A percentile compares a stretch with the other conserved stretches of the same genome.
These are phyloP conservation scores for Odobenus rosmarus DNA, from an alignment of 2,113 vertebrate species.

Conservation along the genomic window DNA sequence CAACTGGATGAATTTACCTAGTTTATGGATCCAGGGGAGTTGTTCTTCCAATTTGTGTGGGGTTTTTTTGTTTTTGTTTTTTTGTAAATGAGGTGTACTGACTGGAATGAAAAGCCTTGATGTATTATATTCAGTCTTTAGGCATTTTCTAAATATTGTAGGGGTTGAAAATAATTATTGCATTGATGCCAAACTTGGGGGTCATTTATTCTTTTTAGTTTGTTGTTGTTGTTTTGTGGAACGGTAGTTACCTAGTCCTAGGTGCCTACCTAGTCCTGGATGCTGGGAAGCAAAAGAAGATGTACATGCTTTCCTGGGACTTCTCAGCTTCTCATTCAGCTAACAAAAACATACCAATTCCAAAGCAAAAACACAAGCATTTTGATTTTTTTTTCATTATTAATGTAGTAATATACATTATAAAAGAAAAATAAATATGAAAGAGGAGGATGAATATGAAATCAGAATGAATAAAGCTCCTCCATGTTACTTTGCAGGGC, in stretches of 20 bases:
- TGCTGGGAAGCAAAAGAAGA: neutral
- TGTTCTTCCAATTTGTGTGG: neutral
- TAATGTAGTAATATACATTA: neutral
- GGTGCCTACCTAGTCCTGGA: neutral
- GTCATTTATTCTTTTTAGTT: conserved; percentile 34
- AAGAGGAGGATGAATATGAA: neutral
- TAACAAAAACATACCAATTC: neutral
- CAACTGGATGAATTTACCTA: neutral
- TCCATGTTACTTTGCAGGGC: neutral
- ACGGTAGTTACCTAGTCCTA: neutral
- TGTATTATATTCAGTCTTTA: neutral
- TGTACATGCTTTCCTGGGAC: neutral
- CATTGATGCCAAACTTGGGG: neutral
- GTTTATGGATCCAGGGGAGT: neutral
- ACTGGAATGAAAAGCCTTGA: neutral
- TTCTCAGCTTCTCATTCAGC: neutral
- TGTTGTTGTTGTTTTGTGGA: neutral
- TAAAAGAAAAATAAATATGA: neutral
- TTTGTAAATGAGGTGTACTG: neutral
- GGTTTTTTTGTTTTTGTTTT: neutral
- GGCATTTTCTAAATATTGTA: conserved; percentile 7
- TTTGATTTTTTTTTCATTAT: neutral
- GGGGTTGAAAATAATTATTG: neutral
- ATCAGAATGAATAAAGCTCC: neutral
- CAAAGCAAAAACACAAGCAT: neutral